Percentiles rank a stretch among this genome's conserved stretches.
phyloP scores from a whole-genome alignment of 2,797 vertebrate genomes.

The Sebastolobus alascanus region DNA sequence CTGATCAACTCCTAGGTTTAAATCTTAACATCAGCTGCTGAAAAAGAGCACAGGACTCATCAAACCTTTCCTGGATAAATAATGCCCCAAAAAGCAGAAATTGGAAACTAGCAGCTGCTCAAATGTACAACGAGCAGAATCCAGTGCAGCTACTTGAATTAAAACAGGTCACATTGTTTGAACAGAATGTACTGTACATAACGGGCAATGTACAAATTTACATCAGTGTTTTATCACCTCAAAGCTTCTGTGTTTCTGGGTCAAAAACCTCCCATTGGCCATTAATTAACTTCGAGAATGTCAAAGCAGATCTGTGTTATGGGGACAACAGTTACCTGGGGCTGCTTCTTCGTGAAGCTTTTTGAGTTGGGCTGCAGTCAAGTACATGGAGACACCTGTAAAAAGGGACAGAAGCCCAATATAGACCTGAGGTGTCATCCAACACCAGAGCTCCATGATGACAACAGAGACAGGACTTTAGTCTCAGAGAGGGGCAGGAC shows the following conservation, averaged over 20 bases:
- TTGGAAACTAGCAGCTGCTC: neutral
- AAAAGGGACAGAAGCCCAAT: constrained; percentile 49
- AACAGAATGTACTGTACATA: constrained; percentile 3
- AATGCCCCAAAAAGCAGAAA: neutral
- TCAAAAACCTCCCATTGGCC: constrained; percentile 52
- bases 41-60: neutral
- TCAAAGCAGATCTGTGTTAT: constrained; percentile 46
- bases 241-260: constrained; percentile 49
- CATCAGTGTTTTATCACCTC: constrained; percentile 25
- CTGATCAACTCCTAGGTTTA: neutral
- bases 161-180: constrained; percentile 25
- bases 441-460: constrained; percentile 49
- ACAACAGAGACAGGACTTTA: constrained; percentile 48
- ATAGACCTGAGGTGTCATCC: constrained; percentile 63
- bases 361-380: constrained; percentile 40
- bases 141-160: neutral
- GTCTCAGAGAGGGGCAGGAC: constrained; percentile 34
- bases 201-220: constrained; percentile 13
- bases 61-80: constrained; percentile 2
- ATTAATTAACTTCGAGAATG: constrained; percentile 72
- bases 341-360: constrained; percentile 31
- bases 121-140: neutral
- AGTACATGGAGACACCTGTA: constrained; percentile 49
- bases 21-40: neutral
- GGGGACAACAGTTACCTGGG: constrained; percentile 51